Evolutionary conservation across 2,888 invertebrate species (phyloP).

Genomic region (Conops quadrifasciatus): DNA sequence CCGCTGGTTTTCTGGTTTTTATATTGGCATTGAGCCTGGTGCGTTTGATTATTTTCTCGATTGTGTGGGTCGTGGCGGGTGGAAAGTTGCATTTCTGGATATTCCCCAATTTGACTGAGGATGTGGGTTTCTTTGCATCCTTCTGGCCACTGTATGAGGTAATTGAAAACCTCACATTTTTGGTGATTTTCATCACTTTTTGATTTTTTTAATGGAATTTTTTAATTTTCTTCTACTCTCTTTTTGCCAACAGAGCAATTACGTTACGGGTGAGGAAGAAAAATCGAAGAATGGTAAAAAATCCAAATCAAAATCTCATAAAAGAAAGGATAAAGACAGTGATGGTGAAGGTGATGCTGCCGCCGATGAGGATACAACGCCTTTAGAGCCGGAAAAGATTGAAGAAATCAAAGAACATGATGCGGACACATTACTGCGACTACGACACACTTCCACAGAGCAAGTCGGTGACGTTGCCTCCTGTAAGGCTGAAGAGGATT

Average conservation of each 20-base stretch:
- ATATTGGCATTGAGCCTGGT: constrained; percentile 90
- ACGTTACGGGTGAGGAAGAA: constrained; percentile 71
- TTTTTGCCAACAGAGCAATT: constrained; percentile 71
- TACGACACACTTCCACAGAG: constrained; percentile 46
- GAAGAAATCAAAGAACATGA: constrained; percentile 63
- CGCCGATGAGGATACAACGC: constrained; percentile 57
- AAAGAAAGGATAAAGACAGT: constrained; percentile 80
- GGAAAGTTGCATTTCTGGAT: constrained; percentile 97
- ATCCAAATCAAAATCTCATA: constrained; percentile 68
- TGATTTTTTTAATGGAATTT: constrained; percentile 4
- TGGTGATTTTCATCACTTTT: neutral
- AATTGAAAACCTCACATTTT: constrained; percentile 44
- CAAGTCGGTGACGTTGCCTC: constrained; percentile 46
- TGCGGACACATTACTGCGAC: constrained; percentile 58
- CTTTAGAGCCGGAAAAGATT: constrained; percentile 59
- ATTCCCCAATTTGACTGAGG: constrained; percentile 98
- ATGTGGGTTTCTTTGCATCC: constrained; percentile 98
- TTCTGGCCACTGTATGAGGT: constrained; percentile 97
- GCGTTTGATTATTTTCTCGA: constrained; percentile 88
- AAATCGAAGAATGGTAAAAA: constrained; percentile 68
- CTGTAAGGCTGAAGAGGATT: constrained; percentile 44
- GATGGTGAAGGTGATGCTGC: constrained; percentile 74
- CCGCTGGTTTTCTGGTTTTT: constrained; percentile 92
- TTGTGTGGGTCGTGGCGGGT: constrained; percentile 87
- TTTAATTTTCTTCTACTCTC: constrained; percentile 15